phyloP scores from a whole-genome alignment of 2,113 vertebrate species.

The Oenanthe oenanthe region DNA sequence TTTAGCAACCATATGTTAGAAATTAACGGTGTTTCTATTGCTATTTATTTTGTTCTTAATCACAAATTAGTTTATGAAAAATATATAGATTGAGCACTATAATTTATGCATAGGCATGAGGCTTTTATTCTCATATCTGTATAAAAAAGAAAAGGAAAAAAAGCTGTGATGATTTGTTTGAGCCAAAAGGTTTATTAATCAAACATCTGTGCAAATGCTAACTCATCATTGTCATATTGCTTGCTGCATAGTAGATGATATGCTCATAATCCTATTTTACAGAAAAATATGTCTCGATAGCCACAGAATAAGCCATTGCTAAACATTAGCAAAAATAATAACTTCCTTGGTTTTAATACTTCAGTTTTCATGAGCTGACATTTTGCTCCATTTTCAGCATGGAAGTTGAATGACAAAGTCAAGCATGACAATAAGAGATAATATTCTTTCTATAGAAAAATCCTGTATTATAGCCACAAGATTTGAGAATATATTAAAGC shows the following conservation, averaged over 20 bases:
- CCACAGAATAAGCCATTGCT: not conserved
- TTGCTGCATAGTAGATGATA: not conserved
- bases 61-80: not conserved
- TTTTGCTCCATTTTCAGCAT: not conserved
- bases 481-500: not conserved
- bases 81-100: not conserved
- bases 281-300: not conserved
- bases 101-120: not conserved
- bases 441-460: not conserved
- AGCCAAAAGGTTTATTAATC: not conserved
- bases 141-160: not conserved
- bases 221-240: not conserved
- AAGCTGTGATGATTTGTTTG: not conserved
- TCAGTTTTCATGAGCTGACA: not conserved
- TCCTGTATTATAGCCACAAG: not conserved
- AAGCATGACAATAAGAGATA: not conserved
- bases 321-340: not conserved
- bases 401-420: not conserved
- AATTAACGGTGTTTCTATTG: not conserved
- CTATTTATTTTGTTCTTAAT: conserved; percentile 19
- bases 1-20: conserved; percentile 14
- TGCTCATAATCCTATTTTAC: not conserved
- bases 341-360: not conserved
- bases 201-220: not conserved
- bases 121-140: not conserved